These are phyloP conservation scores for Phortica magna DNA, from an alignment of 2,888 invertebrate genomes.

Conservation along the genomic window DNA sequence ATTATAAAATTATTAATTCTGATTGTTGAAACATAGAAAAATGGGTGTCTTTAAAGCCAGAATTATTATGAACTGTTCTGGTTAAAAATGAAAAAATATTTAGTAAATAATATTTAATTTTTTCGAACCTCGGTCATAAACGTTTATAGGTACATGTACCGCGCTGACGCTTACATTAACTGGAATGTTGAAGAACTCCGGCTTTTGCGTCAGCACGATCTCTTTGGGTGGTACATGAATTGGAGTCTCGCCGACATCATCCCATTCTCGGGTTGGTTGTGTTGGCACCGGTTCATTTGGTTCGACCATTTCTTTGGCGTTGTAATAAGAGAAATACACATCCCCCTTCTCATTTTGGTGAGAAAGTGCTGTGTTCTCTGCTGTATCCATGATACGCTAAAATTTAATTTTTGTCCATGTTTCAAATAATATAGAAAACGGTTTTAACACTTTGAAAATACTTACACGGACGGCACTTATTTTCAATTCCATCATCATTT, in stretches of 20 bases:
- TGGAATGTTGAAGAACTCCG: constrained; percentile 88
- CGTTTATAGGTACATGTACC: constrained; percentile 97
- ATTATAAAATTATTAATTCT: not conserved
- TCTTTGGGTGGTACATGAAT: constrained; percentile 81
- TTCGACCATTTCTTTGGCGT: constrained; percentile 84
- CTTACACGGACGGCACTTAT: constrained; percentile 90
- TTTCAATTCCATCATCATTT: constrained; percentile 92
- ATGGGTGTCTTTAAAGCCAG: not conserved
- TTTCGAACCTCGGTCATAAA: constrained; percentile 90
- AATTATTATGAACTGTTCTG: not conserved
- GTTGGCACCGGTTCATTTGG: constrained; percentile 80
- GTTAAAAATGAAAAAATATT: not conserved
- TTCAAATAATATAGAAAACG: not conserved
- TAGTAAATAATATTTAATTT: constrained; percentile 27
- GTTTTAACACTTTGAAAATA: constrained; percentile 34
- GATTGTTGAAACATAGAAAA: not conserved
- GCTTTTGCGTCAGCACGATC: constrained; percentile 83
- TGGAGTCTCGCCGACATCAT: constrained; percentile 81
- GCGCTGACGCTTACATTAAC: constrained; percentile 90
- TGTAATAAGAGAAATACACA: constrained; percentile 83
- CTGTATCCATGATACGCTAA: constrained; percentile 91
- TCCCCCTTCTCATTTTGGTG: constrained; percentile 81
- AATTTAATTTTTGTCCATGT: not conserved
- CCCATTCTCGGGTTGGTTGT: constrained; percentile 79
- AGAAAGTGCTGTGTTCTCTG: constrained; percentile 88